Percentiles rank a stretch among this genome's conserved stretches.
These are phyloP conservation scores for Alviniconcha marisindica DNA, from an alignment of 1,140 invertebrate genomes.

Conservation along the genomic window DNA sequence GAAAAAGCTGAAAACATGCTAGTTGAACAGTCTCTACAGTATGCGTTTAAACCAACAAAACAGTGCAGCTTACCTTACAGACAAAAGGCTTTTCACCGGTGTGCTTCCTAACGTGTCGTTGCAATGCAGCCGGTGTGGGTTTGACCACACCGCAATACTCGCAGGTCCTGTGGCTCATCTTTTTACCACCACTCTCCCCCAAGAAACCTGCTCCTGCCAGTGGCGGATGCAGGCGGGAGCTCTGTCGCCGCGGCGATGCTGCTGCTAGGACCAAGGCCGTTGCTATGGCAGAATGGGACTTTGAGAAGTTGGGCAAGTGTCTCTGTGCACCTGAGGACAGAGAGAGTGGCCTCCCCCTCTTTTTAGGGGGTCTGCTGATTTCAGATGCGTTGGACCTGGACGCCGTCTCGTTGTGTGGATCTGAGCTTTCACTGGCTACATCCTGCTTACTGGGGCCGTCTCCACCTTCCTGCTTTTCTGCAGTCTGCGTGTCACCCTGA, in stretches of 20 bases:
- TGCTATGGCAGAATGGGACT: neutral
- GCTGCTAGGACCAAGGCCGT: neutral
- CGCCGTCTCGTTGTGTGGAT: too few species aligned
- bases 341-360: neutral
- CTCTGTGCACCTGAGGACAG: too few species aligned
- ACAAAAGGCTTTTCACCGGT: constrained; percentile 69
- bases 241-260: constrained; percentile 27
- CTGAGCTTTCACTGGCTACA: too few species aligned
- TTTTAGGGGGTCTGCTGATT: neutral
- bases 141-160: constrained; percentile 69
- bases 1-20: too few species aligned
- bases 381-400: neutral
- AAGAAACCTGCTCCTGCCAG: neutral
- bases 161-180: constrained; percentile 57
- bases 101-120: constrained; percentile 67
- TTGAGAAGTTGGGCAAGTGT: neutral
- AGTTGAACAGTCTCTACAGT: too few species aligned
- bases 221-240: constrained; percentile 21
- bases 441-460: neutral
- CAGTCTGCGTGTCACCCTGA: neutral
- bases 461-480: neutral
- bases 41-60: too few species aligned
- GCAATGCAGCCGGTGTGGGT: constrained; percentile 66
- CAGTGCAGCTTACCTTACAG: constrained; percentile 70
- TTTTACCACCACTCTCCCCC: constrained; percentile 34